Evolutionary conservation across 1,140 invertebrate genomes (phyloP), one percentile per base, ranked within the genome.

Genomic region (Laupala kohalensis): DNA sequence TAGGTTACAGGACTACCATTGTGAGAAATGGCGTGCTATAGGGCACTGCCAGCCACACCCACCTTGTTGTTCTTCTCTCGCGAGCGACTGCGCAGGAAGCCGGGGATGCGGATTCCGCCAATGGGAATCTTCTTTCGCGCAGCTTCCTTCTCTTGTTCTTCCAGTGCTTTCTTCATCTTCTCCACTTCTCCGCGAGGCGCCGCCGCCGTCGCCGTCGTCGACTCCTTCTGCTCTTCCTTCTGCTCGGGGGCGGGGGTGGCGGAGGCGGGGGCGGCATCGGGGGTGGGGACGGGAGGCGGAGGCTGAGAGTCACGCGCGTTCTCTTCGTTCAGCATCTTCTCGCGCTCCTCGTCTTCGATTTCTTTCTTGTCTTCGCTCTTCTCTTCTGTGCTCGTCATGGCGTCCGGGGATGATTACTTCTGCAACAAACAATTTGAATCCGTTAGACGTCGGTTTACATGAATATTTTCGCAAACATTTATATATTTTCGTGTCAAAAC

Each of bases 101-200:
- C 90, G 5, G 90, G 90, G 86, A 92, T 89, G 82, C 91, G 91
- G 67, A 92, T 90, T 15, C 89, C 90, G 30, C 90, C 90, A 74
- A 92, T 92, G 3, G 90, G 90, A 76, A 92, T 91, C 78, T 90
- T 91, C 74, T 78, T 82, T 77, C 89, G 91, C 9, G 88, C 89
- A 76, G 91, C 90, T 2, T 88, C 87, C 78, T 89, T 87, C 72
- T 87, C 83, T 25, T 26, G 53, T 75, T 88, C 87, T 19, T 85
- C 86, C 5, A 88, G 81, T 30, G 83, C 81, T 5, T 83, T 83
- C 5, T 79, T 83, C 67, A 83, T 77, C 6, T 82, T 80, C 75
- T 84, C 84, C 53, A 85, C 83, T 71, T 84, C 83, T 3, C 63
- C 67, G 15, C 29, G 26, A 0, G 26, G 28, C 15, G 19, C 13